Evolutionary conservation across 2,888 invertebrate species (phyloP).

Genomic region (Pantelozetes paolii): DNA sequence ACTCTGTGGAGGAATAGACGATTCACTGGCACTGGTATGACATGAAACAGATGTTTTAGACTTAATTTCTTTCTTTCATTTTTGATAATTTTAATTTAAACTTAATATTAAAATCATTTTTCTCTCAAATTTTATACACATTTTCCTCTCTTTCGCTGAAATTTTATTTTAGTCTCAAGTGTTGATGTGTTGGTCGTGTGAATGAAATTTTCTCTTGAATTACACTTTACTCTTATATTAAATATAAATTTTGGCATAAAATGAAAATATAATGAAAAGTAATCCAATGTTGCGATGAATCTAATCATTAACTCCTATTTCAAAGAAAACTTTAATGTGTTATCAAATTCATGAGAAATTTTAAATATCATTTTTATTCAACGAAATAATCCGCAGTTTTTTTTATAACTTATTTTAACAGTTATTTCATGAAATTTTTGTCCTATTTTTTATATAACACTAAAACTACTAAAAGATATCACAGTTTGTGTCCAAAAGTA

Average conservation of each 20-base stretch:
- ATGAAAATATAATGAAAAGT: background rate
- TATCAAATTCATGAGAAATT: slow-evolving; percentile 14
- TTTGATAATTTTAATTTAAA: slow-evolving; percentile 25
- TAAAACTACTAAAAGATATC: too few relatives aligned
- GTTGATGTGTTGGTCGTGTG: slow-evolving; percentile 1
- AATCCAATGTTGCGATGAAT: background rate
- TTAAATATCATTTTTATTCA: background rate
- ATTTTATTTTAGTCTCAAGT: background rate
- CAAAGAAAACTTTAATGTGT: background rate
- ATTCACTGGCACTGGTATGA: background rate
- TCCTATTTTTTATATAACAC: background rate
- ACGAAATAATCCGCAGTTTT: background rate
- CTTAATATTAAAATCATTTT: background rate
- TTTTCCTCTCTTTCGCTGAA: background rate
- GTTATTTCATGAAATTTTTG: background rate
- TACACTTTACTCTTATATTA: background rate
- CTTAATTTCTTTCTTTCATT: background rate
- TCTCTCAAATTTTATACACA: background rate
- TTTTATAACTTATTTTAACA: background rate
- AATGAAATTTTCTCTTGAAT: background rate
- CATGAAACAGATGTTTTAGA: slow-evolving; percentile 28
- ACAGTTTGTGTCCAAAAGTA: too few relatives aligned
- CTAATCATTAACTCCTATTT: background rate
- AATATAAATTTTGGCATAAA: background rate
- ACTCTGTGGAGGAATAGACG: background rate